Evolutionary conservation across 2,888 invertebrate genomes (phyloP).

Genomic region (Agriopis leucophaearia): DNA sequence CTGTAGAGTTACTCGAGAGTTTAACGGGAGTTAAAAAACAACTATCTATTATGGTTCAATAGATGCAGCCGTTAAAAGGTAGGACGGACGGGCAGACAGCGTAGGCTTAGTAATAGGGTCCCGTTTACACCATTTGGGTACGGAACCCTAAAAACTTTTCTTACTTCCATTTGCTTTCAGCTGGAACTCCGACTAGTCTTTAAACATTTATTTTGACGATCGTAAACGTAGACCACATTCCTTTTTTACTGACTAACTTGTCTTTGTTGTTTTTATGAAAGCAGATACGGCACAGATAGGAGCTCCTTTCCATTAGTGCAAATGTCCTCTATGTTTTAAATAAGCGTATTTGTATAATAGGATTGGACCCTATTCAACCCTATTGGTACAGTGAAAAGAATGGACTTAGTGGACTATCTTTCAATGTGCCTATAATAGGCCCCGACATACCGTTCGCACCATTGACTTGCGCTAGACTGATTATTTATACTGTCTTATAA

Average conservation of each 20-base stretch:
- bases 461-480: too few relatives aligned
- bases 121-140: too few relatives aligned
- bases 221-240: constrained; percentile 8
- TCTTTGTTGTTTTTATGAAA: constrained; percentile 25
- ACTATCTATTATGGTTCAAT: too few relatives aligned
- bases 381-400: constrained; percentile 1
- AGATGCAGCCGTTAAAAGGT: too few relatives aligned
- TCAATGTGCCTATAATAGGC: too few relatives aligned
- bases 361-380: constrained; percentile 31
- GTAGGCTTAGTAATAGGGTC: too few relatives aligned
- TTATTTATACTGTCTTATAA: too few relatives aligned
- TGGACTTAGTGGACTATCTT: not conserved
- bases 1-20: too few relatives aligned
- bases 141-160: not conserved
- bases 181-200: not conserved
- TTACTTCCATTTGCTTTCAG: not conserved
- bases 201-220: constrained; percentile 4
- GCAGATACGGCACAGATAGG: constrained; percentile 21
- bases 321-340: constrained; percentile 35
- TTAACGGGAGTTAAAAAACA: too few relatives aligned
- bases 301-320: constrained; percentile 36
- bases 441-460: too few relatives aligned
- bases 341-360: constrained; percentile 38
- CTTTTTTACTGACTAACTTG: constrained; percentile 19
- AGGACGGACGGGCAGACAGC: too few relatives aligned